Evolutionary conservation across 2,888 invertebrate genomes (phyloP).

Genomic region (Gari tellinella): DNA sequence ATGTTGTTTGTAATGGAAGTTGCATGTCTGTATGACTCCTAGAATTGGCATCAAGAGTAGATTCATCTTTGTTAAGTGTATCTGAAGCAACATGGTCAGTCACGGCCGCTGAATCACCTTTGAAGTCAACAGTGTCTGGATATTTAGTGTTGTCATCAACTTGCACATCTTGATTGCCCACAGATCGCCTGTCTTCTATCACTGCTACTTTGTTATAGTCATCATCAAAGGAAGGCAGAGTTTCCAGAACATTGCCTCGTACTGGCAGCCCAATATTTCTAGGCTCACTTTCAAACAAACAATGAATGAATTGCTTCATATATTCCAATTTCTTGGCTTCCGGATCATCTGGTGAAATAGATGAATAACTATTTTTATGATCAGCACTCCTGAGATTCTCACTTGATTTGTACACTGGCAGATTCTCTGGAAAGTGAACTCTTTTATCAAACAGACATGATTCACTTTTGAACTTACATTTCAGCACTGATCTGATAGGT

Average conservation of each 20-base stretch:
- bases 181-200: too few relatives aligned
- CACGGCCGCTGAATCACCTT: too few relatives aligned
- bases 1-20: too few relatives aligned
- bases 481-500: conserved; percentile 38
- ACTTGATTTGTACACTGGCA: conserved; percentile 49
- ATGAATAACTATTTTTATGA: not conserved
- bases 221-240: not conserved
- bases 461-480: conserved; percentile 28
- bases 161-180: too few relatives aligned
- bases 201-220: too few relatives aligned
- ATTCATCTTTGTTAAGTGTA: too few relatives aligned
- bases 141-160: too few relatives aligned
- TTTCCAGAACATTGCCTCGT: not conserved
- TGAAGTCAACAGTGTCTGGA: too few relatives aligned
- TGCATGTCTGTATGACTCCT: too few relatives aligned
- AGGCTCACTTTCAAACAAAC: conserved; percentile 51
- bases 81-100: too few relatives aligned
- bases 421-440: conserved; percentile 43
- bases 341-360: not conserved
- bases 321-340: conserved; percentile 42
- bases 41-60: too few relatives aligned
- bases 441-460: conserved; percentile 24
- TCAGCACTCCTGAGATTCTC: conserved; percentile 11
- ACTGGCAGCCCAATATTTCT: conserved; percentile 28
- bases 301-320: conserved; percentile 47